Evolutionary conservation across 30 jellyfish, hydroid and myxozoan species (phyloP).

Genomic region (Rhopilema esculentum): DNA sequence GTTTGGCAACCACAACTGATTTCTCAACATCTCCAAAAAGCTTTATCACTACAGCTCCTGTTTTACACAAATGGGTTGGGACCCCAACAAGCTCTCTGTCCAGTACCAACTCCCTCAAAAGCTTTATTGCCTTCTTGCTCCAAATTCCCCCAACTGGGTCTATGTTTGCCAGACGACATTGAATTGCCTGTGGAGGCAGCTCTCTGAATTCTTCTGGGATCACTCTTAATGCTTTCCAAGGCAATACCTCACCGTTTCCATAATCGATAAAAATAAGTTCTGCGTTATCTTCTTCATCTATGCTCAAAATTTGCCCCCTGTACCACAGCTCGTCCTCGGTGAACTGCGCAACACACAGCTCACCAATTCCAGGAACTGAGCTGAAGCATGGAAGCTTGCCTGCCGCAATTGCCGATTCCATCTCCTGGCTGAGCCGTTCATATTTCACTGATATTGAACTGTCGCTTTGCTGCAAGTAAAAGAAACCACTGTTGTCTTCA

Average conservation of each 20-base stretch:
- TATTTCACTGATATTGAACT: conserved; percentile 74
- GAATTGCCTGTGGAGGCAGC: conserved; percentile 88
- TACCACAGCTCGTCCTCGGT: conserved; percentile 93
- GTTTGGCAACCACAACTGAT: conserved; percentile 77
- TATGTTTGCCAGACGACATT: conserved; percentile 80
- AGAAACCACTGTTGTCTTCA: conserved; percentile 77
- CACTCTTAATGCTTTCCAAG: conserved; percentile 28
- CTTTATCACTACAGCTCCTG: conserved; percentile 64
- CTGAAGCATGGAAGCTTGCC: conserved; percentile 28
- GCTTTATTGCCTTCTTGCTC: conserved; percentile 80
- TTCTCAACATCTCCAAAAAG: conserved; percentile 71
- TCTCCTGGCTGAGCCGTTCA: conserved; percentile 77
- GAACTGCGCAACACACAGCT: conserved; percentile 85
- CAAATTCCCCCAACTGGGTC: conserved; percentile 89
- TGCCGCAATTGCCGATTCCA: conserved; percentile 38
- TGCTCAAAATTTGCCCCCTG: conserved; percentile 81
- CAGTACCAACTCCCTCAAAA: conserved; percentile 77
- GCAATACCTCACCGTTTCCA: conserved; percentile 78
- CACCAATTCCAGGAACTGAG: conserved; percentile 49
- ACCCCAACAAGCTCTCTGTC: conserved; percentile 82
- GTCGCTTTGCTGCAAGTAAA: conserved; percentile 76
- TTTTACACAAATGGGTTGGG: conserved; percentile 72
- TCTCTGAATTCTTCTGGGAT: conserved; percentile 60
- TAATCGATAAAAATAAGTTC: conserved; percentile 85
- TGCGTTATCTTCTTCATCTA: conserved; percentile 52